Conservation (phyloP, 2,888 invertebrate genomes). For the Heliconius sara region DNA sequence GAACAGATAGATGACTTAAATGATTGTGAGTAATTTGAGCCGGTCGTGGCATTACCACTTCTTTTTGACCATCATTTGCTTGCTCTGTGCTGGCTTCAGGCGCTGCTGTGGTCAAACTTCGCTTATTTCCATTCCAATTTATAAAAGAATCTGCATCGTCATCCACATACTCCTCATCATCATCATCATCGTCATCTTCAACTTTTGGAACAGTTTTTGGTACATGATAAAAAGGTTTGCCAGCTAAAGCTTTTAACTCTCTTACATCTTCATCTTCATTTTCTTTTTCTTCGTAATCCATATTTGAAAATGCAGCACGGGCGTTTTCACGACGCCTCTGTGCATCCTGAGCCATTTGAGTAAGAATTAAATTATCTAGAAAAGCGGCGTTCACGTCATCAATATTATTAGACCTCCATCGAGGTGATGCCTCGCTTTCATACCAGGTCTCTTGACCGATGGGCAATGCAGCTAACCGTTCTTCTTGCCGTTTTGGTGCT, state of each 20-base stretch:
- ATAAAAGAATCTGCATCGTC: conserved; percentile 76
- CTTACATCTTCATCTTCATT: conserved; percentile 86
- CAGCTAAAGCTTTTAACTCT: conserved; percentile 86
- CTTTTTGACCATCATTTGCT: conserved; percentile 83
- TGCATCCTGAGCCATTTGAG: conserved; percentile 86
- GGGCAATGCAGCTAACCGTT: conserved; percentile 84
- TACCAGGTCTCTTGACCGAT: conserved; percentile 88
- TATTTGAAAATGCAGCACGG: conserved; percentile 73
- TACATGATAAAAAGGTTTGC: conserved; percentile 79
- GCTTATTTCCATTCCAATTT: conserved; percentile 81
- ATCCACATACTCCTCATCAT: conserved; percentile 67
- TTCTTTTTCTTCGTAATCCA: conserved; percentile 72
- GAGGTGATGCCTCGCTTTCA: conserved; percentile 80
- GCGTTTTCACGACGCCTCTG: conserved; percentile 77
- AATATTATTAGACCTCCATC: conserved; percentile 73
- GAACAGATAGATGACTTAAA: conserved; percentile 59
- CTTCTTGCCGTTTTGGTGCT: conserved; percentile 85
- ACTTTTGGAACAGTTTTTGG: conserved; percentile 74
- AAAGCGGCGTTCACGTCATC: conserved; percentile 86
- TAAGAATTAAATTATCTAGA: conserved; percentile 86
- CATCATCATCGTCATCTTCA: conserved; percentile 78
- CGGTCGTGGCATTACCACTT: conserved; percentile 86
- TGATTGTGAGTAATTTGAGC: conserved; percentile 73
- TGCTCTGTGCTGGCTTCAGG: conserved; percentile 59
- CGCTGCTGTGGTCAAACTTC: conserved; percentile 71